phyloP scores from a whole-genome alignment of 1,140 invertebrate species.

The Nebria ingens region DNA sequence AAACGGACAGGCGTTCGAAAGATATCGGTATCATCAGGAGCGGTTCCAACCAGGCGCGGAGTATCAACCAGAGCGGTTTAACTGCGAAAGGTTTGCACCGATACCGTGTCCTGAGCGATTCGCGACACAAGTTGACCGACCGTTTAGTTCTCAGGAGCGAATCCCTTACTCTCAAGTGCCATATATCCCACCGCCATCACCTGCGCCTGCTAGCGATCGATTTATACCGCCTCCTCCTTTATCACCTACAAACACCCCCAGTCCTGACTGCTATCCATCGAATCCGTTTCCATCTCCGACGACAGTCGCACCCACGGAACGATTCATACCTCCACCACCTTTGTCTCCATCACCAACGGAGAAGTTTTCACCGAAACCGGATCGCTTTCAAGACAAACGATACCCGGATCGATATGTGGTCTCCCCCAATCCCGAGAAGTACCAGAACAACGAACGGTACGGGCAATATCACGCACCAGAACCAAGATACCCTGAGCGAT shows the following conservation, averaged over 20 bases:
- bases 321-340: conserved; percentile 30
- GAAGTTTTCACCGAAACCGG: conserved; percentile 21
- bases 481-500: conserved; percentile 15
- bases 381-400: conserved; percentile 21
- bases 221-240: conserved; percentile 33
- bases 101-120: conserved; percentile 30
- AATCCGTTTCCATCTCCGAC: conserved; percentile 31
- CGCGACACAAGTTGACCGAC: conserved; percentile 16
- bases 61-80: conserved; percentile 18
- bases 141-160: conserved; percentile 10
- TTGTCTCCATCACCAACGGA: conserved; percentile 29
- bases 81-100: conserved; percentile 22
- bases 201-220: conserved; percentile 31
- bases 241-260: conserved; percentile 27
- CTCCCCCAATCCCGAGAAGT: conserved; percentile 14
- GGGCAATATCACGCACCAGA: conserved; percentile 16
- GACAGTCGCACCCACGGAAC: conserved; percentile 22
- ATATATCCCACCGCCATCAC: conserved; percentile 33
- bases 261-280: conserved; percentile 30
- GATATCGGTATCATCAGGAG: background rate
- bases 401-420: conserved; percentile 17
- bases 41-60: conserved; percentile 14
- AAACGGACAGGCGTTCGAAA: conserved; percentile 14
- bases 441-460: conserved; percentile 16
- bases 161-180: conserved; percentile 22